Percentiles rank a stretch among this genome's conserved stretches.
These are phyloP conservation scores for Tetragonisca angustula DNA, from an alignment of 2,888 invertebrate genomes.

Conservation along the genomic window DNA sequence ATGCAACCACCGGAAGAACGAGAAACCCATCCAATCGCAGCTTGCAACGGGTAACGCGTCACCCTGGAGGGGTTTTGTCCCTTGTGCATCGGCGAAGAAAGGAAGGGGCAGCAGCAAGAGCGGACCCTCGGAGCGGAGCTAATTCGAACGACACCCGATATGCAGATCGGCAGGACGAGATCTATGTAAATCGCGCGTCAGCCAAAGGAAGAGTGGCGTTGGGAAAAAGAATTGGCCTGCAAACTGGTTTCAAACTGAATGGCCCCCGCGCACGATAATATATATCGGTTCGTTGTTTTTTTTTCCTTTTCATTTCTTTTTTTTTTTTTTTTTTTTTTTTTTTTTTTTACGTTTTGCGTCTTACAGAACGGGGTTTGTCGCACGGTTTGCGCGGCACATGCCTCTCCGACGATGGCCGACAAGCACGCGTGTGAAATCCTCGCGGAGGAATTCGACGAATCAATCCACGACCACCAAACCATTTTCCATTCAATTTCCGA, in stretches of 20 bases:
- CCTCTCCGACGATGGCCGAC: conserved; percentile 1
- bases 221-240: conserved; percentile 68
- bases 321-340: conserved; percentile 52
- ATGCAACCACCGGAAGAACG: conserved; percentile 43
- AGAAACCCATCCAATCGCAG: conserved; percentile 72
- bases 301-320: conserved; percentile 68
- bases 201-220: conserved; percentile 62
- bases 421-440: conserved; percentile 59
- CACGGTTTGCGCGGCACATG: conserved; percentile 50
- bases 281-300: conserved; percentile 76
- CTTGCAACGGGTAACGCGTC: conserved; percentile 57
- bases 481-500: background rate
- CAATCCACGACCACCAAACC: conserved; percentile 48
- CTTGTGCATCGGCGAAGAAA: conserved; percentile 40
- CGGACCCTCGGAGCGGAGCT: conserved; percentile 74
- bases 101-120: conserved; percentile 51
- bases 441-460: conserved; percentile 60
- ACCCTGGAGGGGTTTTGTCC: conserved; percentile 65
- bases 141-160: conserved; percentile 84
- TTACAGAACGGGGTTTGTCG: conserved; percentile 71
- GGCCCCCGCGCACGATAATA: conserved; percentile 73
- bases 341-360: conserved; percentile 71
- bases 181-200: conserved; percentile 81
- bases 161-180: conserved; percentile 80
- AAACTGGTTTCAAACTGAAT: conserved; percentile 67